Conservation (phyloP, 2,113 vertebrate genomes). For the Oreochromis tanganicae region DNA sequence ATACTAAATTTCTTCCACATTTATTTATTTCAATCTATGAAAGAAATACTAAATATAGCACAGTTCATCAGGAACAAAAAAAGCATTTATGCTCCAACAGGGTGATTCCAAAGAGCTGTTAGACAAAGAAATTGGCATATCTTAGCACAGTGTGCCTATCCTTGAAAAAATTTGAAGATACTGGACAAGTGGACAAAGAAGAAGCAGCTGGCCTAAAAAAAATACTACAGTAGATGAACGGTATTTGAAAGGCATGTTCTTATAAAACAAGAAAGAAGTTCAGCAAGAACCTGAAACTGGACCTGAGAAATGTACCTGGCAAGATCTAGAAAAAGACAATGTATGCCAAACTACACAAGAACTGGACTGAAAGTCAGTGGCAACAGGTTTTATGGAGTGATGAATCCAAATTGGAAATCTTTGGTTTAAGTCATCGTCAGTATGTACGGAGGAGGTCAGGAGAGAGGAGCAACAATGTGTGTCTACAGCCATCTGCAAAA, state of each 20-base stretch:
- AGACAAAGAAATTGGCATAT: background rate
- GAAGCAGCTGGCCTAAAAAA: background rate
- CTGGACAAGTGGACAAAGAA: fast-evolving
- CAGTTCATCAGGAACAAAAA: background rate
- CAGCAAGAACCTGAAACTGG: background rate
- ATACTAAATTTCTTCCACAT: background rate
- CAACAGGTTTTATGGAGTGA: background rate
- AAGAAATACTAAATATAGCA: background rate
- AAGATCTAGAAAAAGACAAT: background rate
- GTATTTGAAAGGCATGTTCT: background rate
- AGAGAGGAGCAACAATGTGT: background rate
- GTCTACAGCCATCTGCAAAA: background rate
- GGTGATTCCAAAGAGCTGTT: background rate
- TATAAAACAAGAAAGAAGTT: background rate
- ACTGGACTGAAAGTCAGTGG: background rate
- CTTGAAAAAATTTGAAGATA: background rate
- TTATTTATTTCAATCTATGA: background rate
- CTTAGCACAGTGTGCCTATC: background rate
- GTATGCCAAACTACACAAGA: background rate
- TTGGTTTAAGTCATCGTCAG: background rate
- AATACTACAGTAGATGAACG: background rate
- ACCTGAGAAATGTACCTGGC: background rate
- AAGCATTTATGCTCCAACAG: no score
- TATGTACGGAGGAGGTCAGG: background rate
- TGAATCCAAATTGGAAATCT: background rate